Conservation (phyloP, 1,140 invertebrate species). For the Thaumetopoea pityocampa region DNA sequence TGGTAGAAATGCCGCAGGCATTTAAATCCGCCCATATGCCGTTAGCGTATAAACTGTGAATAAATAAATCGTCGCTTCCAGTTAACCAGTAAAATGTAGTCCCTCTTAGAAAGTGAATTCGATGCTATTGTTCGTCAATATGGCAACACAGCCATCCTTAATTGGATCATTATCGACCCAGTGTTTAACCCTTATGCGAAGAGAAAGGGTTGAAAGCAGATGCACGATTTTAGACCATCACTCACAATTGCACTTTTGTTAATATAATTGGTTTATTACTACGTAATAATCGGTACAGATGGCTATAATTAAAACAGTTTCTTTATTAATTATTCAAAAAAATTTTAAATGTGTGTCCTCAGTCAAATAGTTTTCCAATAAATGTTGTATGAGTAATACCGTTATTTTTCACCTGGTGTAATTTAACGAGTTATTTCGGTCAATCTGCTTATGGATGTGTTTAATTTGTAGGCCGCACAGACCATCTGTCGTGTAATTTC, state of each 20-base stretch:
- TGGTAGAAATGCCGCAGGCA: too few relatives aligned
- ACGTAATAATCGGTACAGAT: slow-evolving; percentile 37
- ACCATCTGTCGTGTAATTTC: too few relatives aligned
- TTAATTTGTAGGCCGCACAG: too few relatives aligned
- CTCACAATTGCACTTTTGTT: slow-evolving; percentile 27
- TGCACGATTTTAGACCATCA: slow-evolving; percentile 53
- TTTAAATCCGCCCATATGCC: too few relatives aligned
- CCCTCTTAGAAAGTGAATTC: slow-evolving; percentile 31
- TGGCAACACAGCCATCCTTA: slow-evolving; percentile 33
- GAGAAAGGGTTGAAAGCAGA: slow-evolving; percentile 53
- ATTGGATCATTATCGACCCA: slow-evolving; percentile 44
- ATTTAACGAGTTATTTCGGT: too few relatives aligned
- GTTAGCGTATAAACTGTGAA: too few relatives aligned
- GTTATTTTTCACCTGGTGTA: too few relatives aligned
- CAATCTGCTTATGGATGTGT: too few relatives aligned
- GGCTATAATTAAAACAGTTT: slow-evolving; percentile 25
- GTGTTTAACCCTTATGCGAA: slow-evolving; percentile 33
- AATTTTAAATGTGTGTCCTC: too few relatives aligned
- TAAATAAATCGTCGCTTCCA: slow-evolving; percentile 8
- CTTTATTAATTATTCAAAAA: slow-evolving; percentile 46
- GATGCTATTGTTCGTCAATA: slow-evolving; percentile 27
- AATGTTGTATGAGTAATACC: too few relatives aligned
- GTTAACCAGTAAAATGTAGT: not conserved
- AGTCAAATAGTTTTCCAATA: too few relatives aligned
- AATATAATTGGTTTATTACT: slow-evolving; percentile 40